phyloP scores from a whole-genome alignment of 1,140 invertebrate genomes.

The Papilio polyxenes region DNA sequence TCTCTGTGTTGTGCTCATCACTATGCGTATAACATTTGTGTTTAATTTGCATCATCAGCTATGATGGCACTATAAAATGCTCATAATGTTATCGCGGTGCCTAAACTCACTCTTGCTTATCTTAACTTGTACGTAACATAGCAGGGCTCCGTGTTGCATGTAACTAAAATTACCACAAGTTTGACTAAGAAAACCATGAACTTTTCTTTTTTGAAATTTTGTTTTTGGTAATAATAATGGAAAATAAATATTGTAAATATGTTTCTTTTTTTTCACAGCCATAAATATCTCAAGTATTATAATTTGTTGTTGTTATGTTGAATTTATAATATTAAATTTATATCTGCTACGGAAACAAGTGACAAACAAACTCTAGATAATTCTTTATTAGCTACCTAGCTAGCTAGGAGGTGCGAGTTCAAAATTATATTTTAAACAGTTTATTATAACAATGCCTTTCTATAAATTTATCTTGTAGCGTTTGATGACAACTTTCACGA shows the following conservation, averaged over 20 bases:
- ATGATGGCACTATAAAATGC: constrained; percentile 8
- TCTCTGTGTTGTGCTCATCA: background rate
- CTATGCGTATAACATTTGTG: background rate
- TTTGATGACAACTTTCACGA: constrained; percentile 14
- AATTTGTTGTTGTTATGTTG: too few species aligned
- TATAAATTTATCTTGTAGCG: constrained; percentile 15
- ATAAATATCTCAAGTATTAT: too few species aligned
- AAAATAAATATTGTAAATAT: background rate
- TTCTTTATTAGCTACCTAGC: too few species aligned
- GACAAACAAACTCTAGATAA: too few species aligned
- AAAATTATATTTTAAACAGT: background rate
- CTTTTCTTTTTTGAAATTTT: background rate
- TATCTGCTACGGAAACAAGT: too few species aligned
- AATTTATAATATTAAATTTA: too few species aligned
- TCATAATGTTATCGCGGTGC: constrained; percentile 14
- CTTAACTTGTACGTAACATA: background rate
- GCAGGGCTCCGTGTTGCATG: background rate
- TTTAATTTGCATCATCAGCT: constrained; percentile 5
- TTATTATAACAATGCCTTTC: background rate
- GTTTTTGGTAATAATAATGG: background rate
- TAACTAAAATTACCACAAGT: background rate
- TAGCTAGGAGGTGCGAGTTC: too few species aligned
- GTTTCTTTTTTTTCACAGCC: background rate
- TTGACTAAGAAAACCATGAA: background rate
- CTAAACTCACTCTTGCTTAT: constrained; percentile 24